Conservation (phyloP, 35 echinoderm and acorn worm genomes). For the Lytechinus pictus region DNA sequence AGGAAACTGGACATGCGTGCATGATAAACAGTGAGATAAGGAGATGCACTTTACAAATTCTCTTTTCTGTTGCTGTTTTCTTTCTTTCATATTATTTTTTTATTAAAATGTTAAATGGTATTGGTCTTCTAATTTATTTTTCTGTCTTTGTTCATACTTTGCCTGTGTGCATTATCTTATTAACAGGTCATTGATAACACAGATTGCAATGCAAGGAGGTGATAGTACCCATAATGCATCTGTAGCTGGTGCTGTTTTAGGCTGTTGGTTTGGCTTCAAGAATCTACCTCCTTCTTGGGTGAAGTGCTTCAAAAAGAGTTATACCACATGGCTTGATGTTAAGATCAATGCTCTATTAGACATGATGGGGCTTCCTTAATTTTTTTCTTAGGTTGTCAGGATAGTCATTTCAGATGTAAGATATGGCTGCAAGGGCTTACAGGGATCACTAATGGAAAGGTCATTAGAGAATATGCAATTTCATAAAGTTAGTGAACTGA, state of each 20-base stretch:
- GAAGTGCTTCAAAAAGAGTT: constrained; percentile 23
- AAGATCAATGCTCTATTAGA: constrained; percentile 81
- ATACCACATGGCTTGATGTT: constrained; percentile 68
- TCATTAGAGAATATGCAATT: neutral
- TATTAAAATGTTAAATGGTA: no score
- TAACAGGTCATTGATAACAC: constrained; percentile 50
- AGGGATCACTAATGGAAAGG: neutral
- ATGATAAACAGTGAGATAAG: no score
- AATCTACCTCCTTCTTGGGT: constrained; percentile 61
- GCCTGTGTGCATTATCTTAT: neutral
- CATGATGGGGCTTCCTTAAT: constrained; percentile 79
- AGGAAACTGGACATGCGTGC: no score
- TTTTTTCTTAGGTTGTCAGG: neutral
- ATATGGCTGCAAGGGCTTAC: neutral
- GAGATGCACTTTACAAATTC: no score
- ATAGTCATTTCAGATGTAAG: neutral
- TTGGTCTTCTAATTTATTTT: no score
- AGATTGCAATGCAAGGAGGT: constrained; percentile 71
- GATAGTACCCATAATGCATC: constrained; percentile 77
- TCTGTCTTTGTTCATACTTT: neutral
- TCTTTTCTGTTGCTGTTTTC: no score
- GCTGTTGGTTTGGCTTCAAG: constrained; percentile 70
- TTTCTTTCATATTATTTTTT: no score
- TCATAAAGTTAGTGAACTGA: no score
- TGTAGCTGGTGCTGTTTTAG: constrained; percentile 71